Conservation (phyloP, 2,113 vertebrate genomes). For the Parus major region DNA sequence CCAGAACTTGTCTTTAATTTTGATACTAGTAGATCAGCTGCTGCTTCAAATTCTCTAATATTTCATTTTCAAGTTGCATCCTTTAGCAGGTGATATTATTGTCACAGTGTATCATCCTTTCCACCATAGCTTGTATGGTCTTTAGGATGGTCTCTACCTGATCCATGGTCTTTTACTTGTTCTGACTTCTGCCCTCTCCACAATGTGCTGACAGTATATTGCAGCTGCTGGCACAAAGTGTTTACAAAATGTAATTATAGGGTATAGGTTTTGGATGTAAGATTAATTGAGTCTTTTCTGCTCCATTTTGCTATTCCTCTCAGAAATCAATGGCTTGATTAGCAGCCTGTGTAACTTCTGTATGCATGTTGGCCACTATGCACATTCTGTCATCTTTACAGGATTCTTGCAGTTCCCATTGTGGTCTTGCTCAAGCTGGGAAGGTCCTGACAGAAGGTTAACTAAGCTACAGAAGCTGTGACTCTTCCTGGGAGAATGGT, state of each 20-base stretch:
- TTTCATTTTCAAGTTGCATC: neutral
- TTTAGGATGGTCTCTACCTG: neutral
- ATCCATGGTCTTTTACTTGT: neutral
- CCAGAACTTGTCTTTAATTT: neutral
- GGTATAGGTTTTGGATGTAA: neutral
- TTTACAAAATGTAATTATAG: neutral
- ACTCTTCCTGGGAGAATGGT: neutral
- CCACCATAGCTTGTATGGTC: neutral
- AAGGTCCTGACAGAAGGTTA: neutral
- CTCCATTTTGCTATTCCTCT: neutral
- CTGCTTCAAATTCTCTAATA: neutral
- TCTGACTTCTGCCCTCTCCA: neutral
- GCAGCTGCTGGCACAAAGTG: neutral
- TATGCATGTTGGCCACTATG: neutral
- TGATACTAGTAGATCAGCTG: neutral
- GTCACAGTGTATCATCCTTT: neutral
- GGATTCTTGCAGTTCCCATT: neutral
- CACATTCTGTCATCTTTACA: neutral
- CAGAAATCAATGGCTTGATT: conserved; percentile 1
- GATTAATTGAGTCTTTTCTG: neutral
- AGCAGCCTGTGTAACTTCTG: neutral
- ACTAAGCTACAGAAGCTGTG: neutral
- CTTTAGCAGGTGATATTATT: neutral
- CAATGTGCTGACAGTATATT: neutral
- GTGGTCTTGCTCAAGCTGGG: neutral